Evolutionary conservation across 2,113 vertebrate species (phyloP), one percentile per base, ranked within the genome.

Genomic region (Pluvialis apricaria): DNA sequence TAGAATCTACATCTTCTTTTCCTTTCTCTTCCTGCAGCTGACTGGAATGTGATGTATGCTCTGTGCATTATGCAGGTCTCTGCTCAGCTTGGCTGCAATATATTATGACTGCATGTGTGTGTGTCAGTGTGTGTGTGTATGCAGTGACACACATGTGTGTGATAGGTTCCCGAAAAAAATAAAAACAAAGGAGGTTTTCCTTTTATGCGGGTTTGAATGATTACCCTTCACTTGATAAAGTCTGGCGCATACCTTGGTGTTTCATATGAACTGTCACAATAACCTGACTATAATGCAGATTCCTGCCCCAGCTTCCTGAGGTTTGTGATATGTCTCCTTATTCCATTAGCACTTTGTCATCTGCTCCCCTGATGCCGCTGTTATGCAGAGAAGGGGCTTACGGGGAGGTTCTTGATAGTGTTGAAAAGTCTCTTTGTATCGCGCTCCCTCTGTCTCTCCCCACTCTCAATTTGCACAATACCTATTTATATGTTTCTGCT

Each of bases 341-440:
- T 82, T 95, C 85, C 80, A 88, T 96, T 96, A 96, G 72, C 85
- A 88, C 69, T 92, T 94, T 94, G 90, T 94, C 94, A 69, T 69
- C 72, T 92, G 31, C 54, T 86, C 82, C 62, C 77, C 57, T 84
- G 79, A 49, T 94, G 86, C 51, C 85, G 52, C 57, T 82, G 61
- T 66, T 82, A 77, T 15, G 32, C 1, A 6, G 66, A 94, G 47
- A 42, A 78, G 69, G 36, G 65, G 36, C 62, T 94, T 92, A 52
- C 66, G 70, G n/a, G 81, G 88, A 85, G 32, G 77, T 84, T 88
- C 90, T 71, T 34, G 54, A 78, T 80, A 82, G 12, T 24, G 52
- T 52, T 91, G 78, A 90, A 81, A 88, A 91, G 45, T 72, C 28
- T 86, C 65, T 92, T 90, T 81, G 28, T 85, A 22, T 72, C 47